Base-by-base conservation (phyloP, 2,888 invertebrate species). In the Balanococcus diminutus region DNA sequence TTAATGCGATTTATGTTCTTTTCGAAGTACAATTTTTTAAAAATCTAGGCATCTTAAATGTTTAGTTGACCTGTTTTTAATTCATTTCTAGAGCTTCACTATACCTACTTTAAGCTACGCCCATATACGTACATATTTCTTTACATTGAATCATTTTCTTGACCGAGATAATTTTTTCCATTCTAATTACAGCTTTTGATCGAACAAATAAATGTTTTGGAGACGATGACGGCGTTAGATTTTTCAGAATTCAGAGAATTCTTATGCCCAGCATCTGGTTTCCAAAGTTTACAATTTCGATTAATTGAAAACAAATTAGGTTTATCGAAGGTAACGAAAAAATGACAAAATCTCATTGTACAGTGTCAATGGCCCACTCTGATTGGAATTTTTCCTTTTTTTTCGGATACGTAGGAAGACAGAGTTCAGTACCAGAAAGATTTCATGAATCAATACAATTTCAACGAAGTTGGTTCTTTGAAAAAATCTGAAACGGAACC, bases 171-270 rank as follows among this genome's bases (percentile, higher is more conserved):
- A 72, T 86, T 1, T 14, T 9, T 42, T 42, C 39, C 9, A n/a
- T n/a, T 28, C 32, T 82, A 46, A 81, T 87, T 87, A 89, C 91
- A 98, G 97, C 92, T 99, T 0, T 92, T 99, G 82, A 97, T 96
- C 56, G 99, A 99, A 89, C 99, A 99, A 91, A 97, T 99, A 67
- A 95, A 96, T 91, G 98, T 99, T 88, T 91, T 99, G 88, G 99
- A 99, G 91, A 99, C 99, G 0, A 99, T 99, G 99, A 98, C 98
- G 0, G 98, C 99, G 0, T 90, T 98, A 87, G 99, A 99, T 90
- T 99, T 99, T 89, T 96, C 99, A 95, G 98, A 98, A 89, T 99
- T 99, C 90, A 93, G 99, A 81, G 93, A 95, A 88, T 96, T 96
- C 89, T 91, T 99, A 51, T 94, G 96, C 14, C 96, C 99, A 0